Base-by-base conservation (phyloP, 2,797 vertebrate species). In the Synanceia verrucosa region DNA sequence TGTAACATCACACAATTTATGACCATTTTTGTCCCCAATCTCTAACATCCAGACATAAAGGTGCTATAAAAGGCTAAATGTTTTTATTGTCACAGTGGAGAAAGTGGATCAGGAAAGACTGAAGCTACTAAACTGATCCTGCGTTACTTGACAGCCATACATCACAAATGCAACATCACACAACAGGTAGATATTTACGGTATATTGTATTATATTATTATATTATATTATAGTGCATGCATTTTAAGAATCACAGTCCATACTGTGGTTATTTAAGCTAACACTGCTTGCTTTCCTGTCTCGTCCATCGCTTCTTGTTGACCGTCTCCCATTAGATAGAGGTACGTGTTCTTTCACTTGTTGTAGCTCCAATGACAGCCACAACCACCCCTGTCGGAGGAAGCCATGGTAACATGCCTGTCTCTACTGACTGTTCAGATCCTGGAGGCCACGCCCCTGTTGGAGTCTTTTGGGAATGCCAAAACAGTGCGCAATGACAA, bases 401-500 rank as follows among this genome's bases (percentile, higher is more conserved):
- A 71, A 47, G 12, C 34, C 31, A 48, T 21, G 4, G 29, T 84
- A 64, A 82, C 56, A 8, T 62, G 13, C 81, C 2, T 73, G 5
- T 70, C 21, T 81, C 1, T 72, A 23, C 3, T 70, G 31, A 86
- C 75, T 82, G 48, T 31, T 73, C 78, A 99, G 97, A 98, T 99
- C 85, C 93, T 99, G 43, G 97, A 99, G 93, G 97, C 97, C 5
- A 96, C 95, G 0, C 97, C 98, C 62, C 89, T 99, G 78, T 87
- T 99, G 93, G 97, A 99, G 91, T 96, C 98, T 57, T 99, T 99
- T 28, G 97, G 98, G 78, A 99, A 99, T 0, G 97, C 98, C 95
- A 99, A 98, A 96, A 99, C 98, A 0, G 96, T 99, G 83, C 94
- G 97, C 83, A 99, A 99, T 0, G 95, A 99, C 89, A 99, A 99